Conservation (phyloP, 2,113 vertebrate species). For the Solea solea region DNA sequence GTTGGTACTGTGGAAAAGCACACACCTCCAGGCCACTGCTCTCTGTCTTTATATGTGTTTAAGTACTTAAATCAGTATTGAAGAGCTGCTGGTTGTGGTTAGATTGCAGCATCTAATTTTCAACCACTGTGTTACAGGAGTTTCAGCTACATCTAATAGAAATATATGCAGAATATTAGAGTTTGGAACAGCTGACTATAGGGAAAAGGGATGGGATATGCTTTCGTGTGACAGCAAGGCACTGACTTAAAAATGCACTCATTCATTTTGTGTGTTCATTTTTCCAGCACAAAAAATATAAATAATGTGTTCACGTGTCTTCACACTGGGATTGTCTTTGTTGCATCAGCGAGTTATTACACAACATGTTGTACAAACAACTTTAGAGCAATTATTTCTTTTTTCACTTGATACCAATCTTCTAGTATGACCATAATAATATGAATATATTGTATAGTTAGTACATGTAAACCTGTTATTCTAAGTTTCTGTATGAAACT, state of each 20-base stretch:
- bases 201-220: slow-evolving; percentile 12
- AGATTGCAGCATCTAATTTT: slow-evolving; percentile 1
- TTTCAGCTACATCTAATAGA: background rate
- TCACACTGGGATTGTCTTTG: slow-evolving; percentile 4
- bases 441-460: no score
- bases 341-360: background rate
- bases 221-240: background rate
- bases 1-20: background rate
- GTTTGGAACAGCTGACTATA: no score
- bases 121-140: background rate
- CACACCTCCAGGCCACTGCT: background rate
- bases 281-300: no score
- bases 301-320: slow-evolving; percentile 1
- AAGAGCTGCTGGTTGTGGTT: background rate
- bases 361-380: no score
- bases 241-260: background rate
- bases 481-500: slow-evolving; percentile 7
- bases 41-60: slow-evolving; percentile 5
- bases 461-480: no score
- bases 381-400: no score
- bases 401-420: no score
- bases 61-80: background rate
- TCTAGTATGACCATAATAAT: no score
- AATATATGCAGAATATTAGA: background rate
- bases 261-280: background rate